Conservation (phyloP, 2,113 vertebrate genomes). For the Nematolebias whitei region DNA sequence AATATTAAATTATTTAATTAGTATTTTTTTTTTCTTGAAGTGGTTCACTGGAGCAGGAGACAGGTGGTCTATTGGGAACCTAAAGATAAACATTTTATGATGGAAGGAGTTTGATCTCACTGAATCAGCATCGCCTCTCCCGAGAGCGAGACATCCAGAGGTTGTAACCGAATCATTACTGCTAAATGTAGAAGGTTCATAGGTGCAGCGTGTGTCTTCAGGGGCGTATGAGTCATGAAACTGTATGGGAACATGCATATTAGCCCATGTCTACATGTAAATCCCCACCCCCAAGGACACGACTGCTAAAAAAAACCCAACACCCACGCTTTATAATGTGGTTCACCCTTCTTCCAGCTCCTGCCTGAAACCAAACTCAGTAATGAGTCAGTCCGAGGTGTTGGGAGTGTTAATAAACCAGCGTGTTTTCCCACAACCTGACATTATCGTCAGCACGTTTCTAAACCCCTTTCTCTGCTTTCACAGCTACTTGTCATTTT, state of each 20-base stretch:
- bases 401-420: slow-evolving; percentile 46
- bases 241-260: neutral
- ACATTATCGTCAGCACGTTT: slow-evolving; percentile 38
- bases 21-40: neutral
- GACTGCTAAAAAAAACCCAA: slow-evolving; percentile 10
- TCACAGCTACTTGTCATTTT: slow-evolving; percentile 21
- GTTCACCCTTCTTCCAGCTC: slow-evolving; percentile 27
- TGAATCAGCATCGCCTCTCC: slow-evolving; percentile 30
- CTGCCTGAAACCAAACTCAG: slow-evolving; percentile 25
- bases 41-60: neutral
- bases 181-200: slow-evolving; percentile 5
- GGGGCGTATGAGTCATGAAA: neutral
- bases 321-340: slow-evolving; percentile 40
- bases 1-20: slow-evolving; percentile 2
- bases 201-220: neutral
- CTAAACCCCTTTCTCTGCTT: slow-evolving; percentile 25
- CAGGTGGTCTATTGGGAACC: slow-evolving; percentile 10
- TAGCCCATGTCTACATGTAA: slow-evolving; percentile 8
- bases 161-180: slow-evolving; percentile 15
- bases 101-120: slow-evolving; percentile 29
- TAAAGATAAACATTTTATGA: slow-evolving; percentile 37
- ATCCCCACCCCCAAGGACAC: slow-evolving; percentile 1
- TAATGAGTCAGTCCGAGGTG: slow-evolving; percentile 50
- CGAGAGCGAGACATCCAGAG: slow-evolving; percentile 10
- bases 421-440: slow-evolving; percentile 48